These are phyloP conservation scores for Drosophila virilis DNA, from an alignment of 1,140 invertebrate species.

Conservation along the genomic window DNA sequence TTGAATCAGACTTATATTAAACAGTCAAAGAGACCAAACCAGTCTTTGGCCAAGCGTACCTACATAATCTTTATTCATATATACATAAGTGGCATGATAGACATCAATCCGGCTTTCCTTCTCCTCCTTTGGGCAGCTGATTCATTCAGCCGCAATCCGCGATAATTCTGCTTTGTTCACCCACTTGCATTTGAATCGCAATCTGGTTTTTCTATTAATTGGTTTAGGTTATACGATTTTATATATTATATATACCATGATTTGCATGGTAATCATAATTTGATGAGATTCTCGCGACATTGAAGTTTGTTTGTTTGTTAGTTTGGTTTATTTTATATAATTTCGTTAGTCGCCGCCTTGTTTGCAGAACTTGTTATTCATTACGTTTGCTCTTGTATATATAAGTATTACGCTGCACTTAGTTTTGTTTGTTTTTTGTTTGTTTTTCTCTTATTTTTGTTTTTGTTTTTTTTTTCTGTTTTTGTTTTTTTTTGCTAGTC, in stretches of 20 bases:
- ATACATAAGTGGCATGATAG: slow-evolving; percentile 5
- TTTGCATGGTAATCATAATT: slow-evolving; percentile 8
- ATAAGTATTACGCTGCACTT: slow-evolving; percentile 15
- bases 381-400: slow-evolving; percentile 10
- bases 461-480: slow-evolving; percentile 7
- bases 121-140: slow-evolving; percentile 9
- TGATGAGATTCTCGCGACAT: slow-evolving; percentile 5
- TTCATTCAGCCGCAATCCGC: slow-evolving; percentile 8
- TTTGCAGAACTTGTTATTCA: slow-evolving; percentile 15
- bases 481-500: slow-evolving; percentile 9
- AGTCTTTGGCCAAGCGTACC: background rate
- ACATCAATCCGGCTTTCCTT: slow-evolving; percentile 20
- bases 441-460: slow-evolving; percentile 11
- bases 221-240: background rate
- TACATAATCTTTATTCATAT: slow-evolving; percentile 11
- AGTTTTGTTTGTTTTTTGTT: slow-evolving; percentile 14
- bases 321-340: slow-evolving; percentile 10
- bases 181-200: slow-evolving; percentile 12
- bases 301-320: slow-evolving; percentile 1
- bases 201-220: slow-evolving; percentile 10
- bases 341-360: slow-evolving; percentile 11
- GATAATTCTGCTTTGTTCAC: slow-evolving; percentile 3
- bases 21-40: slow-evolving; percentile 4
- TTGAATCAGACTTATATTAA: slow-evolving; percentile 1
- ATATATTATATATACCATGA: background rate